These are phyloP conservation scores for Vulpes vulpes DNA, from an alignment of 2,113 vertebrate genomes.

Conservation along the genomic window DNA sequence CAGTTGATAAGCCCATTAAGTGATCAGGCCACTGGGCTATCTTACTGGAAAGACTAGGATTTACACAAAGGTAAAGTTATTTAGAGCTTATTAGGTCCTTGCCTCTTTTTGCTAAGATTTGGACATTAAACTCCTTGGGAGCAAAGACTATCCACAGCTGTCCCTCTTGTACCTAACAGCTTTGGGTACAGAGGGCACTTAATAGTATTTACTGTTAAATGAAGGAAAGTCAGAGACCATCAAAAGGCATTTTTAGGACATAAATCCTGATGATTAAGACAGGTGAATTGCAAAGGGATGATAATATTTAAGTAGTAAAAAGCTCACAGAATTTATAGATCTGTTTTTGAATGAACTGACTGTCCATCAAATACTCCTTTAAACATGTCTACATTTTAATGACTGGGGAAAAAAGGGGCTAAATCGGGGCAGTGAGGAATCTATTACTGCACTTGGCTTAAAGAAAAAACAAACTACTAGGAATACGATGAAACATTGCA, in stretches of 20 bases:
- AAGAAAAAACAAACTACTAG: background rate
- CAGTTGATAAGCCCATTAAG: background rate
- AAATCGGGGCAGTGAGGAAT: background rate
- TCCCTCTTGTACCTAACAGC: background rate
- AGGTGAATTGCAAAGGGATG: background rate
- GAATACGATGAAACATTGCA: background rate
- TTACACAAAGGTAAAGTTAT: background rate
- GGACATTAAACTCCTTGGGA: background rate
- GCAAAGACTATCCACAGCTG: background rate
- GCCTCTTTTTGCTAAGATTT: background rate
- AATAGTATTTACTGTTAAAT: background rate
- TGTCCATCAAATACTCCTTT: background rate
- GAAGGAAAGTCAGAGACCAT: background rate
- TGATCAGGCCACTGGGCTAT: background rate
- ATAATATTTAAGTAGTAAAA: background rate
- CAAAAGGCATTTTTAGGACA: conserved; percentile 2
- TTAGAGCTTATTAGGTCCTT: background rate
- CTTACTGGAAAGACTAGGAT: background rate
- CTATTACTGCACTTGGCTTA: background rate
- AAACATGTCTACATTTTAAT: conserved; percentile 10
- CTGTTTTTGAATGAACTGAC: conserved; percentile 24
- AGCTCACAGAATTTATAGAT: background rate
- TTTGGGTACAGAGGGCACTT: background rate
- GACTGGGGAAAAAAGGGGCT: conserved; percentile 1
- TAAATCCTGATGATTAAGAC: background rate